A percentile compares a stretch with the other conserved stretches of the same genome.
Evolutionary conservation across 2,113 vertebrate genomes (phyloP).

Genomic region (Tetrax tetrax): DNA sequence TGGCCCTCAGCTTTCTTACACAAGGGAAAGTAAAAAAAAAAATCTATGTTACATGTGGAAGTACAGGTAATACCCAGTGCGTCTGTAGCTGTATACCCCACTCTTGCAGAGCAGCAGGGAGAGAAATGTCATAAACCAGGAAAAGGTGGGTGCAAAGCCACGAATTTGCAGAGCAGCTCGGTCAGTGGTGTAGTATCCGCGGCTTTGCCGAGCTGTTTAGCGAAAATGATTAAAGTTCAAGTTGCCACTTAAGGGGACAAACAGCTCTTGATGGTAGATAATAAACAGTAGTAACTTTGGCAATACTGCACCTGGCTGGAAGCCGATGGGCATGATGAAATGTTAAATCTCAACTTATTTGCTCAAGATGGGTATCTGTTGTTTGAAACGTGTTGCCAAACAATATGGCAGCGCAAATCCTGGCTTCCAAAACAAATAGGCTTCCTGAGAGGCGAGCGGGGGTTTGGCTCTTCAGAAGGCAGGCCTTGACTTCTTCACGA

Average conservation of each 20-base stretch:
- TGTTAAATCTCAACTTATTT: slow-evolving; percentile 27
- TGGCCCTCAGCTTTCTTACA: background rate
- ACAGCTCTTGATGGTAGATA: slow-evolving; percentile 11
- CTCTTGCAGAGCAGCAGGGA: background rate
- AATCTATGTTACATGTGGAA: fast-evolving
- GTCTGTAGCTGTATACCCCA: fast-evolving
- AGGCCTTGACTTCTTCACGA: background rate
- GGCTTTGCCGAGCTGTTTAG: background rate
- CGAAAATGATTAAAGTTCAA: slow-evolving; percentile 10
- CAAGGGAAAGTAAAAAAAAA: background rate
- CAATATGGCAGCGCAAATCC: background rate
- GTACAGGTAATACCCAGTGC: too few relatives aligned
- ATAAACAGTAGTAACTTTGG: slow-evolving; percentile 8
- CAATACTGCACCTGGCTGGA: background rate
- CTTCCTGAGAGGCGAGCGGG: background rate
- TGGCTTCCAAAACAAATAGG: background rate
- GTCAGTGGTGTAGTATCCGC: background rate
- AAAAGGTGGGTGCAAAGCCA: background rate
- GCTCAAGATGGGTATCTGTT: slow-evolving; percentile 38
- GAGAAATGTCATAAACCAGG: background rate
- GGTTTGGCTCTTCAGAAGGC: background rate
- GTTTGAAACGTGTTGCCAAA: background rate
- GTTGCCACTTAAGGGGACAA: slow-evolving; percentile 23
- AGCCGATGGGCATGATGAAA: slow-evolving; percentile 5
- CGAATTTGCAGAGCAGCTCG: background rate